These are phyloP conservation scores for Rhimphoctona megacephalus DNA, from an alignment of 2,888 invertebrate species.

Conservation along the genomic window DNA sequence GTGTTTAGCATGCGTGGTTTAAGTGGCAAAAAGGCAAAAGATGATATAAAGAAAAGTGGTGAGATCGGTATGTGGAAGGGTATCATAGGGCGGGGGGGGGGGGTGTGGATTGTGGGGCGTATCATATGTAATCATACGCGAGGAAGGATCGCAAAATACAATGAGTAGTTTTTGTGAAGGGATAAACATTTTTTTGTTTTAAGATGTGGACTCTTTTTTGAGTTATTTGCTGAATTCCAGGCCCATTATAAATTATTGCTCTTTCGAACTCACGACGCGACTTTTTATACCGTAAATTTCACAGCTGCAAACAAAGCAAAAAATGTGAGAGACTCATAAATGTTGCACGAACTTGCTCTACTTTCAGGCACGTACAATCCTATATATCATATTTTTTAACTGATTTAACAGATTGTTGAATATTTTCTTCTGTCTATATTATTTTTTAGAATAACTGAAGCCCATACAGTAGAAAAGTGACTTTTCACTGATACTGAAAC, in stretches of 20 bases:
- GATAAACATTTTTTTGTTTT: background rate
- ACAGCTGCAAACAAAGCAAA: background rate
- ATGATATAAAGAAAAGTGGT: background rate
- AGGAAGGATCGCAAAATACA: background rate
- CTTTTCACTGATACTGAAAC: too few species aligned
- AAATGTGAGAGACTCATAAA: background rate
- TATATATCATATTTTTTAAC: constrained; percentile 1
- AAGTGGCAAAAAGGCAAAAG: background rate
- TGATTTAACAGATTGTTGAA: background rate
- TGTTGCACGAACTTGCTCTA: background rate
- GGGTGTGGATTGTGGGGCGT: background rate
- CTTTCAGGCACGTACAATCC: constrained; percentile 22
- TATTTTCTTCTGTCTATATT: background rate
- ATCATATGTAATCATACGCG: background rate
- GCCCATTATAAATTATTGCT: constrained; percentile 1
- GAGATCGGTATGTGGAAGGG: background rate
- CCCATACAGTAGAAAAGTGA: too few species aligned
- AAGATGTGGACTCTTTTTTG: background rate
- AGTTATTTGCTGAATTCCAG: background rate
- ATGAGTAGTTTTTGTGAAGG: background rate
- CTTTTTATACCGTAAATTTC: constrained; percentile 8
- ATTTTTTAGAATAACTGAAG: background rate
- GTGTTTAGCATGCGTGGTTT: background rate
- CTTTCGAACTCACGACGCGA: background rate
- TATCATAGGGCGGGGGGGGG: background rate